A percentile compares a stretch with the other conserved stretches of the same genome.
Evolutionary conservation across 2,888 invertebrate species (phyloP).

Genomic region (Podotricha telesiphe): DNA sequence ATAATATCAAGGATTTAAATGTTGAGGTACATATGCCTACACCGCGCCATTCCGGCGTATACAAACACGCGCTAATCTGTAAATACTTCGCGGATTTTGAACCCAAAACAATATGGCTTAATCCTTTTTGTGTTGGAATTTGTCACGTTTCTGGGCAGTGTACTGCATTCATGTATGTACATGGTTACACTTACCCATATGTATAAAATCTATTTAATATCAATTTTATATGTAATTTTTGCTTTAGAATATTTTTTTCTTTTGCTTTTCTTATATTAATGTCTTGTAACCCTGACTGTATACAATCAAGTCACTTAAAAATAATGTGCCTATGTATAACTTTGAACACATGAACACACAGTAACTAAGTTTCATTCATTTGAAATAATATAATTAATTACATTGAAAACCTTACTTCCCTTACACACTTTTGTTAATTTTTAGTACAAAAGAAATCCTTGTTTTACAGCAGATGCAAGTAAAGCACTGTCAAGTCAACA

Average conservation of each 20-base stretch:
- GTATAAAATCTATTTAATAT: too few relatives aligned
- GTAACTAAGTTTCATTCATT: slow-evolving; percentile 20
- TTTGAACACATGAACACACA: too few relatives aligned
- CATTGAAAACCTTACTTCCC: slow-evolving; percentile 39
- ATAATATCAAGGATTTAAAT: slow-evolving; percentile 25
- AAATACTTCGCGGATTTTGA: slow-evolving; percentile 64
- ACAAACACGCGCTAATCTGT: slow-evolving; percentile 70
- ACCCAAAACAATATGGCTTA: slow-evolving; percentile 47
- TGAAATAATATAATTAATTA: slow-evolving; percentile 35
- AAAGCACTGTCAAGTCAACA: slow-evolving; percentile 73
- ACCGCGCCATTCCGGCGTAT: slow-evolving; percentile 51
- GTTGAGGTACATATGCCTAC: slow-evolving; percentile 47
- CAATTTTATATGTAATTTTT: too few relatives aligned
- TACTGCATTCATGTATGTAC: not conserved
- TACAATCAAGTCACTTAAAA: too few relatives aligned
- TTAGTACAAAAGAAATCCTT: slow-evolving; percentile 69
- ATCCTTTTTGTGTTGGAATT: slow-evolving; percentile 35
- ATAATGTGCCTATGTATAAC: too few relatives aligned
- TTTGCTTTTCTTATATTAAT: too few relatives aligned
- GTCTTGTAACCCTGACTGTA: too few relatives aligned
- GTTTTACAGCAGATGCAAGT: slow-evolving; percentile 77
- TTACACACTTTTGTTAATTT: slow-evolving; percentile 58
- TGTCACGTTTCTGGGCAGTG: slow-evolving; percentile 14
- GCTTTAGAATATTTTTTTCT: too few relatives aligned
- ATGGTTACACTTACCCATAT: not conserved